Evolutionary conservation across 2,888 invertebrate genomes (phyloP), one percentile per base, ranked within the genome.

Genomic region (Diploptera punctata): DNA sequence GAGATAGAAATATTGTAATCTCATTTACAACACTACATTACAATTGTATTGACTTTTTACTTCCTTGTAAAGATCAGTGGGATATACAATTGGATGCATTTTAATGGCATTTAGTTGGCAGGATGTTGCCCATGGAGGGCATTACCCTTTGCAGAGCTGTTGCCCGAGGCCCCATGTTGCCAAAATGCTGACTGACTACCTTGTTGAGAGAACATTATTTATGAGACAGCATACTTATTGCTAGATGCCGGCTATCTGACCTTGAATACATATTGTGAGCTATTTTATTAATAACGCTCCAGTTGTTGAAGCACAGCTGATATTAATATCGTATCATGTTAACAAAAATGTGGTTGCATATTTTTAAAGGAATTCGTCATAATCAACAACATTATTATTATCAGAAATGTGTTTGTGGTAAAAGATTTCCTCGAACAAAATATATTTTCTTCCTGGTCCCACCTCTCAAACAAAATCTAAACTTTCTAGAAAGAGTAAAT

Each of bases 171-270:
- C 16, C 67, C 67, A 24, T 49, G 29, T 67, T 29, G 49, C 44
- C 67, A 44, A 29, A 47, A 57, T 57, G 57, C 31, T 57, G 67
- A 67, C 67, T 67, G 67, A 67, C 67, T 47, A 47, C 44, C 67
- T 67, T 67, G 67, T 67, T 67, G 67, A 67, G 67, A 67, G 67
- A 47, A 67, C 24, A 67, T 67, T 67, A 67, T 67, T 67, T 67
- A 67, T 67, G 67, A 67, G 67, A 47, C 67, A 67, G 67, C 67
- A 44, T 67, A 47, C 44, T 67, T 67, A 67, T 67, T 38, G 67
- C 67, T 29, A n/a, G 26, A 24, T 67, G 65, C 65, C 29, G 24
- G 19, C 24, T 19, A 24, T 38, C 7, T 49, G 44, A 43, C 67
- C 44, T 44, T 67, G 18, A 67, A 21, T 44, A 44, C n/a, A 38